phyloP scores from a whole-genome alignment of 2,888 invertebrate species.

The Tiphia femorata region DNA sequence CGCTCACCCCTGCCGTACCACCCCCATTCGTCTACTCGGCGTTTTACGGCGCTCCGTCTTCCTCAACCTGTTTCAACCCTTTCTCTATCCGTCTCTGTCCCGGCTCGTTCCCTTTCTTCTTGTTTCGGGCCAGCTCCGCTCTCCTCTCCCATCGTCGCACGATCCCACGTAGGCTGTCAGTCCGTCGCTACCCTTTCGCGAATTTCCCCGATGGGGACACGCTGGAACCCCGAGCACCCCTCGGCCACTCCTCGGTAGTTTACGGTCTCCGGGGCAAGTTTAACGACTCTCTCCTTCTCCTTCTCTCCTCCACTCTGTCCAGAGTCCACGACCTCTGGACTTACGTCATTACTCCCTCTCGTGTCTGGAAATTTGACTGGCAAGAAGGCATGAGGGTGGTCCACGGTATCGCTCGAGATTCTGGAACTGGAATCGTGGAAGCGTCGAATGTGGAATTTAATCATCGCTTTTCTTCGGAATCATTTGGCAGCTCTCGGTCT shows the following conservation, averaged over 20 bases:
- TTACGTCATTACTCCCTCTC: constrained; percentile 38
- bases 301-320: constrained; percentile 8
- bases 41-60: too few relatives aligned
- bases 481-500: too few relatives aligned
- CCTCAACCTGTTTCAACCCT: too few relatives aligned
- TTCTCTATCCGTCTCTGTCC: neutral
- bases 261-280: constrained; percentile 49
- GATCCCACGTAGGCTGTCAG: neutral
- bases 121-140: neutral
- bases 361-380: constrained; percentile 39
- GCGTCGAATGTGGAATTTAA: too few relatives aligned
- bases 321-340: constrained; percentile 21
- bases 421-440: too few relatives aligned
- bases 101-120: neutral
- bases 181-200: neutral
- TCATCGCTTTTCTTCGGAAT: too few relatives aligned
- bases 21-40: too few relatives aligned
- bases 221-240: constrained; percentile 14
- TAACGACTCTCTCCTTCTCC: constrained; percentile 42
- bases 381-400: too few relatives aligned
- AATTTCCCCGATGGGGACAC: constrained; percentile 6
- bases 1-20: too few relatives aligned
- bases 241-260: constrained; percentile 39
- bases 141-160: neutral
- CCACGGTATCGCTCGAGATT: too few relatives aligned